Base-by-base conservation (phyloP, 2,113 vertebrate species). In the Cololabis saira region DNA sequence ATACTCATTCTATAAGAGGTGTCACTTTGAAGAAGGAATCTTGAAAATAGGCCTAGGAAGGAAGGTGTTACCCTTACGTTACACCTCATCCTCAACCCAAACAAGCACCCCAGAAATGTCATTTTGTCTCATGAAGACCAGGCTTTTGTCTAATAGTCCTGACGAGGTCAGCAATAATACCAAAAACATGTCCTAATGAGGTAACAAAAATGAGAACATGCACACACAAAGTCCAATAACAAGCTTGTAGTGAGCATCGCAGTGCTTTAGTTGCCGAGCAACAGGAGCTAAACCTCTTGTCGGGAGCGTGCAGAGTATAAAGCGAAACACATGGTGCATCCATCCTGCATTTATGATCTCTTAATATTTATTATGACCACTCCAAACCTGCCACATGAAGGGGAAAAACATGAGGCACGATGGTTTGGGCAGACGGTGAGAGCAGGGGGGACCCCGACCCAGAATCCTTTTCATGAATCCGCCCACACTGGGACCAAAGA, bases 331-430 rank as follows among this genome's bases (percentile, higher is more conserved):
- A 85, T 87, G 87, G 58, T 69, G 67, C 67, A 72, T 74, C 75
- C 71, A 86, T 89, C 74, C 58, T 6, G 45, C 72, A 52, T 87
- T 87, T 84, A 90, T 71, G 78, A 86, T 75, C 78, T 75, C 62
- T 81, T 82, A 8, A 69, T 81, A 79, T 75, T 80, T 81, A 86
- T 53, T 66, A 66, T 24, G 53, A 74, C 72, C 60, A 53, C 61
- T 73, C 55, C 55, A 57, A 82, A 82, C 22, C 71, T 66, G 64
- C 87, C 87, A 87, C 87, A 86, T 88, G 70, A 87, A 87, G 72
- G 75, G 53, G 61, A 54, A 56, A 27, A 76, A 78, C 68, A 41
- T 71, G 71, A 63, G 41, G 61, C 62, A 2, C 13, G n/a, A 83
- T 78, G 75, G 66, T 56, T 80, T 71, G 56, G 59, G 50, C 79